A percentile compares a stretch with the other conserved stretches of the same genome.
Evolutionary conservation across 2,113 vertebrate species (phyloP).

Genomic region (Phoxinus phoxinus): DNA sequence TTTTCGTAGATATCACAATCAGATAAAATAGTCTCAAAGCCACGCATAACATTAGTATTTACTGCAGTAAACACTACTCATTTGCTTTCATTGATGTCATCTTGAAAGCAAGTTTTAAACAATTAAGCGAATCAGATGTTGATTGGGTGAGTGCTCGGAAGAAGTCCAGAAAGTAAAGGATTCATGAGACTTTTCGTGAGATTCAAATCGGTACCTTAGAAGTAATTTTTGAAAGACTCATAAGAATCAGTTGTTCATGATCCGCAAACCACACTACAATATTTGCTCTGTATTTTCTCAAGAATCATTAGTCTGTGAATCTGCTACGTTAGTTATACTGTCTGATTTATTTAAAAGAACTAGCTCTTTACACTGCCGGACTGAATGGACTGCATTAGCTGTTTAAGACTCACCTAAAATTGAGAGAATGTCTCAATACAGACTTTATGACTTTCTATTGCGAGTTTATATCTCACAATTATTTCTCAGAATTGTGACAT

Average conservation of each 20-base stretch:
- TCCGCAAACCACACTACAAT: background rate
- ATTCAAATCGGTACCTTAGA: background rate
- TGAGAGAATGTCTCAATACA: no score
- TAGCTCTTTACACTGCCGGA: background rate
- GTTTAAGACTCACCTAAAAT: background rate
- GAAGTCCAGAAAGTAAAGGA: no score
- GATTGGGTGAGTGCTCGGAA: background rate
- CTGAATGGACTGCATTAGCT: background rate
- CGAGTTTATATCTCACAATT: no score
- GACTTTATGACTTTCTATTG: no score
- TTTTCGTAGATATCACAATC: background rate
- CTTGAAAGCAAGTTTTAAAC: background rate
- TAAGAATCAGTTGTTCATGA: background rate
- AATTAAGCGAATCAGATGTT: background rate
- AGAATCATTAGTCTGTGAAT: no score
- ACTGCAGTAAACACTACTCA: background rate
- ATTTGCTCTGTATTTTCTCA: background rate
- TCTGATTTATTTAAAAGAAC: background rate
- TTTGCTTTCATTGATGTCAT: background rate
- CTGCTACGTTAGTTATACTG: background rate
- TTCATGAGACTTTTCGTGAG: background rate
- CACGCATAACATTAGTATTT: background rate
- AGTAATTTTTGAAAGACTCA: background rate
- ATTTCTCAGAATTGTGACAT: no score
- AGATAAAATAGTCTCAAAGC: background rate